phyloP scores from a whole-genome alignment of 1,140 invertebrate species.

The Bombus impatiens region DNA sequence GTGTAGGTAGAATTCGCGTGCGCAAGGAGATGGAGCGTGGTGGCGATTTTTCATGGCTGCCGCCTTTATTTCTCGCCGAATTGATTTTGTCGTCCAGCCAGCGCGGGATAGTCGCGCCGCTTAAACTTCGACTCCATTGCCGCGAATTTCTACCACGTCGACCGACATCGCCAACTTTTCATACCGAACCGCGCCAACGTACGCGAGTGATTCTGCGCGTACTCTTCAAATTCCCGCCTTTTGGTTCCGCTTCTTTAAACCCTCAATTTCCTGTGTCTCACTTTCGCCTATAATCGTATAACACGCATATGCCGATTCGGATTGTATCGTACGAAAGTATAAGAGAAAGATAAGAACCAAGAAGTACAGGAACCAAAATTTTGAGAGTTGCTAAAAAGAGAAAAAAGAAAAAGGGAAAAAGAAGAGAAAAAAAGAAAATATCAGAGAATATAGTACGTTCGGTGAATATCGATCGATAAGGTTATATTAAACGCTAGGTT shows the following conservation, averaged over 20 bases:
- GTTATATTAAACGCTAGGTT: slow-evolving; percentile 56
- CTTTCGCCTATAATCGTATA: background rate
- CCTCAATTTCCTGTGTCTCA: background rate
- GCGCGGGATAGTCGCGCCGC: slow-evolving; percentile 24
- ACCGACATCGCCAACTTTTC: slow-evolving; percentile 10
- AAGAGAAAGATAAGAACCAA: background rate
- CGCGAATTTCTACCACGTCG: background rate
- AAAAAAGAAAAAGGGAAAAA: too few species aligned
- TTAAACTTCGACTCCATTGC: background rate
- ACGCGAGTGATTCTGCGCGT: background rate
- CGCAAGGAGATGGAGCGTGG: slow-evolving; percentile 51
- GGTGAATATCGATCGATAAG: slow-evolving; percentile 31
- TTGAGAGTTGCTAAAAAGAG: background rate
- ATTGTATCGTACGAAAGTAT: too few species aligned
- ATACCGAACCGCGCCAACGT: background rate
- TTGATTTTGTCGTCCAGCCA: slow-evolving; percentile 57
- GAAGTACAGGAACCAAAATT: background rate
- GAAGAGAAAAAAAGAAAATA: background rate
- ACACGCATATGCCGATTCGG: too few species aligned
- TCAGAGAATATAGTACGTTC: slow-evolving; percentile 6
- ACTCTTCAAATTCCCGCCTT: slow-evolving; percentile 25
- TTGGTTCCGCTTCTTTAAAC: background rate
- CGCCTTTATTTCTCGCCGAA: slow-evolving; percentile 54
- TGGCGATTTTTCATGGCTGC: slow-evolving; percentile 64
- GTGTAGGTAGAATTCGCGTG: slow-evolving; percentile 29